Evolutionary conservation across 2,797 vertebrate species (phyloP).

Genomic region (Coreius guichenoti): DNA sequence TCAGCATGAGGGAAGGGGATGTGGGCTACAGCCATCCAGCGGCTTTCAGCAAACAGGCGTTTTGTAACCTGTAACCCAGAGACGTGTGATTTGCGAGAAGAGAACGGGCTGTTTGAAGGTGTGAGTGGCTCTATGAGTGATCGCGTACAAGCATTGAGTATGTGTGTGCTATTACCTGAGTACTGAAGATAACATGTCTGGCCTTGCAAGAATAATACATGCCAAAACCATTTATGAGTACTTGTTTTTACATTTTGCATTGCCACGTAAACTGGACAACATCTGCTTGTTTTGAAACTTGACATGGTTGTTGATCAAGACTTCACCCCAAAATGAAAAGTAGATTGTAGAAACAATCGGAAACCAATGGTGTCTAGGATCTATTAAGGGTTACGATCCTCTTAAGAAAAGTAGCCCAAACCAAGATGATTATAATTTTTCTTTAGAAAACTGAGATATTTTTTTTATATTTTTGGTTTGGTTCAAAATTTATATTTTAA

Average conservation of each 20-base stretch:
- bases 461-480: too few species aligned
- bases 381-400: not conserved
- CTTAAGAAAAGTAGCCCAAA: not conserved
- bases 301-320: not conserved
- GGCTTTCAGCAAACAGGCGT: slow-evolving; percentile 92
- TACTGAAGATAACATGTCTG: slow-evolving; percentile 39
- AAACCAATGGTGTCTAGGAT: not conserved
- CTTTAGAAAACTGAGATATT: not conserved
- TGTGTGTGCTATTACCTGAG: slow-evolving; percentile 32
- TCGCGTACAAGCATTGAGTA: not conserved
- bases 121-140: not conserved
- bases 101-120: slow-evolving; percentile 28
- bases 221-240: not conserved
- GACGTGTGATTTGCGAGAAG: slow-evolving; percentile 62
- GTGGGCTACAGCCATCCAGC: slow-evolving; percentile 87
- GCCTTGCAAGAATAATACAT: slow-evolving; percentile 30
- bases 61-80: slow-evolving; percentile 80
- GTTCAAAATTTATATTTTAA: too few species aligned
- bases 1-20: slow-evolving; percentile 88
- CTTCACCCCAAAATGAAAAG: not conserved
- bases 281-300: slow-evolving; percentile 9
- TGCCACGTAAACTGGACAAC: not conserved
- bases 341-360: not conserved
- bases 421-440: not conserved
- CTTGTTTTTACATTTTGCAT: not conserved